Evolutionary conservation across 2,888 invertebrate species (phyloP).

Genomic region (Nycteola revayana): DNA sequence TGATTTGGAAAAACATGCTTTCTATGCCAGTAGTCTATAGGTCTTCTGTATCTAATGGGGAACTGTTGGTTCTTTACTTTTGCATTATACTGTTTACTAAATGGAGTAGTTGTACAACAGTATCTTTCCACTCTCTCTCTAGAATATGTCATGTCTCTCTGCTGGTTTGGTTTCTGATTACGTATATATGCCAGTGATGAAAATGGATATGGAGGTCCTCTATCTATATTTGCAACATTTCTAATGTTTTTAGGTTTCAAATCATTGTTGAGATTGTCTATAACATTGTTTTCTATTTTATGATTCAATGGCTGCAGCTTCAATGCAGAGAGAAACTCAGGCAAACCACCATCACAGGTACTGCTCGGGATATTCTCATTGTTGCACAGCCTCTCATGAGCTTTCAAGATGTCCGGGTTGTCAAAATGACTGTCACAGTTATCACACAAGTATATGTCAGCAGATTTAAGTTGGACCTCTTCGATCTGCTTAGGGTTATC

Average conservation of each 20-base stretch:
- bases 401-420: slow-evolving; percentile 58
- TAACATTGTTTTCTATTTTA: slow-evolving; percentile 22
- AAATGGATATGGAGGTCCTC: slow-evolving; percentile 73
- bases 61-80: slow-evolving; percentile 66
- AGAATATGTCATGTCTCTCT: slow-evolving; percentile 56
- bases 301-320: slow-evolving; percentile 52
- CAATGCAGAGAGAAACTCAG: slow-evolving; percentile 66
- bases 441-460: slow-evolving; percentile 88
- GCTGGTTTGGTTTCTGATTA: slow-evolving; percentile 55
- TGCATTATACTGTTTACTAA: slow-evolving; percentile 59
- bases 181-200: slow-evolving; percentile 71
- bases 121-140: slow-evolving; percentile 71
- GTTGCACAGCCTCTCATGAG: slow-evolving; percentile 74
- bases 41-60: slow-evolving; percentile 66
- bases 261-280: slow-evolving; percentile 35
- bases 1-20: slow-evolving; percentile 66
- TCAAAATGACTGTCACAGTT: slow-evolving; percentile 89
- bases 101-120: slow-evolving; percentile 53
- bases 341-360: slow-evolving; percentile 50
- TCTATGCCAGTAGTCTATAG: slow-evolving; percentile 73
- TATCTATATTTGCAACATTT: slow-evolving; percentile 57
- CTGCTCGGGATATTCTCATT: slow-evolving; percentile 48
- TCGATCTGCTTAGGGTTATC: slow-evolving; percentile 29
- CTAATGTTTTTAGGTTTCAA: slow-evolving; percentile 54
- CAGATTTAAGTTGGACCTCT: slow-evolving; percentile 79